A percentile compares a stretch with the other conserved stretches of the same genome.
Conservation (phyloP, 2,888 invertebrate species). For the Ormia ochracea region DNA sequence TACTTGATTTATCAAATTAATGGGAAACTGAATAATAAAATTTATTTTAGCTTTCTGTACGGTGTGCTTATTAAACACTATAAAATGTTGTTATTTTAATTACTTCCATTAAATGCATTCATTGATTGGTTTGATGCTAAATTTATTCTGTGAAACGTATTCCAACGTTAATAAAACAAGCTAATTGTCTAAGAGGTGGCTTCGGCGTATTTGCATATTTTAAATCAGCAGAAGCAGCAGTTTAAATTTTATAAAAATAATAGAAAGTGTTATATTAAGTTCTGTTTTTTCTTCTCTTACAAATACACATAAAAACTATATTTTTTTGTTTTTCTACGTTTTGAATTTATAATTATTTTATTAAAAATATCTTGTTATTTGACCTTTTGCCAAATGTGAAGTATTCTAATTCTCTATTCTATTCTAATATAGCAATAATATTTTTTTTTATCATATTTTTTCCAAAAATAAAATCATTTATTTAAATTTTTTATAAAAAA, state of each 20-base stretch:
- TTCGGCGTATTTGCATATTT: not conserved
- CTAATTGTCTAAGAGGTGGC: no score
- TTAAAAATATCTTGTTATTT: no score
- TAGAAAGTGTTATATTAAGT: not conserved
- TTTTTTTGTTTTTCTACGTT: no score
- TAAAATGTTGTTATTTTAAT: slow-evolving; percentile 6
- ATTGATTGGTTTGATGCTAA: not conserved
- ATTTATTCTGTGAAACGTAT: slow-evolving; percentile 1
- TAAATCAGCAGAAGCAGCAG: slow-evolving; percentile 8
- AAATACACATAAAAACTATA: no score
- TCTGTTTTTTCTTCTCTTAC: no score
- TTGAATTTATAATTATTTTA: no score
- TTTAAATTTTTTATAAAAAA: no score
- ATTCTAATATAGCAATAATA: no score
- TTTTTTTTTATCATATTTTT: no score
- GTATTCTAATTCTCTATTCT: no score
- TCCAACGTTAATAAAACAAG: not conserved
- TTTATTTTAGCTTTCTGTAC: not conserved
- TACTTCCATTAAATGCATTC: slow-evolving; percentile 1
- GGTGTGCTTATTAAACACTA: not conserved
- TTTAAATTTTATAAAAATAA: slow-evolving; percentile 4
- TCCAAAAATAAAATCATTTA: no score
- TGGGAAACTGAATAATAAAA: not conserved
- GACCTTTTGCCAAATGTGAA: no score
- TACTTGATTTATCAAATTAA: not conserved